Evolutionary conservation across 2,888 invertebrate species (phyloP).

Genomic region (Tetanocera ferruginea): DNA sequence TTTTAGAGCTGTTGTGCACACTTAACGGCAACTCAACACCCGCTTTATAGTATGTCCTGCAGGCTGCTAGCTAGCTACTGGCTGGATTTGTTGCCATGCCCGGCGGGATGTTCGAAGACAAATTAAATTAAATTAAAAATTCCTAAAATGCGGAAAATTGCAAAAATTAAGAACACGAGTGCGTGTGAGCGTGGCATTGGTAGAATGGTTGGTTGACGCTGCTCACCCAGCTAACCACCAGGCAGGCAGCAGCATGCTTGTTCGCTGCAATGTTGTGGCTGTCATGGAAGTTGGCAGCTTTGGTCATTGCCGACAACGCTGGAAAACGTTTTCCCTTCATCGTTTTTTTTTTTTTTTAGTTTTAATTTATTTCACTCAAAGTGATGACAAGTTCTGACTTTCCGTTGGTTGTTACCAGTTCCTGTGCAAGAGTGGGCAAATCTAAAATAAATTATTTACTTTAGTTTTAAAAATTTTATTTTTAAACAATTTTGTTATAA

Average conservation of each 20-base stretch:
- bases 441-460: neutral
- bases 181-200: neutral
- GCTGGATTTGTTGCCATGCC: neutral
- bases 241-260: conserved; percentile 14
- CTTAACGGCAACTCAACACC: neutral
- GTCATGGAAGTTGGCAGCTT: conserved; percentile 11
- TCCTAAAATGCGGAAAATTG: conserved; percentile 29
- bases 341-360: neutral
- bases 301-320: neutral
- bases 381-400: neutral
- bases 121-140: conserved; percentile 38
- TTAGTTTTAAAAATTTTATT: neutral
- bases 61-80: neutral
- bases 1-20: neutral
- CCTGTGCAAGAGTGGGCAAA: neutral
- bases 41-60: neutral
- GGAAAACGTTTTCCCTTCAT: neutral
- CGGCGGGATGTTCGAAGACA: conserved; percentile 1
- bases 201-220: neutral
- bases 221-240: neutral
- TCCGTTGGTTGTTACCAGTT: neutral
- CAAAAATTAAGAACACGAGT: conserved; percentile 21
- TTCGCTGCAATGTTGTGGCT: conserved; percentile 15
- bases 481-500: no score
- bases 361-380: neutral